Percentiles rank a stretch among this genome's conserved stretches.
phyloP scores from a whole-genome alignment of 2,113 vertebrate species.

The Bostrychus sinensis region DNA sequence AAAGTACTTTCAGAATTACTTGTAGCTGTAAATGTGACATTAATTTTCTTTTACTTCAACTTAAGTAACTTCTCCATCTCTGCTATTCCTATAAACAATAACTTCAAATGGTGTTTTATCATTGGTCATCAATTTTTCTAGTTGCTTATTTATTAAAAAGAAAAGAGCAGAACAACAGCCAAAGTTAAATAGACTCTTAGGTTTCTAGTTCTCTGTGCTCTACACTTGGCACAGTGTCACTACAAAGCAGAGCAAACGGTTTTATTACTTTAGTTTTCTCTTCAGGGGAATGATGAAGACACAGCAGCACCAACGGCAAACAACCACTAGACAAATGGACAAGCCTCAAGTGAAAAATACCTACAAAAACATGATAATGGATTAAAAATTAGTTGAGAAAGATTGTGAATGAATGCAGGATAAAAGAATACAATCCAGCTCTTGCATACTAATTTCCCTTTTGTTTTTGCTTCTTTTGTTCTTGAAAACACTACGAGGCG shows the following conservation, averaged over 20 bases:
- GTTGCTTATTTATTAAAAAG: too few species aligned
- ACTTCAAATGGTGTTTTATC: too few species aligned
- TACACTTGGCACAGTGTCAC: slow-evolving; percentile 7
- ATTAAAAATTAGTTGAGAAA: slow-evolving; percentile 1
- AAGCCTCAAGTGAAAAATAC: slow-evolving; percentile 28
- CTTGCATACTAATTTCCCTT: slow-evolving; percentile 30
- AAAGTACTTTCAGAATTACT: too few species aligned
- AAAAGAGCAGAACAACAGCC: too few species aligned
- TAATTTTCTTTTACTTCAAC: too few species aligned
- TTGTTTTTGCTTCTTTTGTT: slow-evolving; percentile 44
- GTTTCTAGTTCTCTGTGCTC: too few species aligned
- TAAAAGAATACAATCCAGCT: neutral
- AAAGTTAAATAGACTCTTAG: too few species aligned
- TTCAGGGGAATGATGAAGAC: slow-evolving; percentile 54
- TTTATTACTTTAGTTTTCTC: slow-evolving; percentile 40
- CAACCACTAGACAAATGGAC: slow-evolving; percentile 12
- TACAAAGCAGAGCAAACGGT: slow-evolving; percentile 37
- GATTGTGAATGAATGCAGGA: slow-evolving; percentile 10
- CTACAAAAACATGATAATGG: slow-evolving; percentile 17
- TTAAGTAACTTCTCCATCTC: too few species aligned
- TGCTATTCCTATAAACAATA: too few species aligned
- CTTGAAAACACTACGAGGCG: slow-evolving; percentile 14
- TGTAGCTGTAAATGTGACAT: too few species aligned
- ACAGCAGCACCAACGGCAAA: slow-evolving; percentile 13
- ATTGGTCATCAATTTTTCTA: too few species aligned